Evolutionary conservation across 2,888 invertebrate species (phyloP).

Genomic region (Actias luna): DNA sequence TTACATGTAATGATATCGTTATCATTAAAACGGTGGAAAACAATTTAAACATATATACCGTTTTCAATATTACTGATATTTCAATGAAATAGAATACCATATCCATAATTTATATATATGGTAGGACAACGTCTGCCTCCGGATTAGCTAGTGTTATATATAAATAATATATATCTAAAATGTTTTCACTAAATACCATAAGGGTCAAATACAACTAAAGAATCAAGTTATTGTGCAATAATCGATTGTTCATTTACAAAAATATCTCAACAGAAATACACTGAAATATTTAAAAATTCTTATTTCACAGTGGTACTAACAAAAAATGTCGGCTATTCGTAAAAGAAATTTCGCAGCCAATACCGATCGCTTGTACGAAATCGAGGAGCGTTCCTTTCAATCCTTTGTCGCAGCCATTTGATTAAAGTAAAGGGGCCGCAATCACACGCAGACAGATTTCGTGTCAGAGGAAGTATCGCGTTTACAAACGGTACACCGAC

Average conservation of each 20-base stretch:
- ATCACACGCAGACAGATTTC: constrained; percentile 71
- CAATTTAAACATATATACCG: background rate
- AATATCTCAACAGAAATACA: constrained; percentile 19
- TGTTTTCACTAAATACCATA: no score
- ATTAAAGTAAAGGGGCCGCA: constrained; percentile 79
- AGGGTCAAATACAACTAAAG: background rate
- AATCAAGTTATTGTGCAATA: background rate
- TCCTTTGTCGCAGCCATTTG: constrained; percentile 79
- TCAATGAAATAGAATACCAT: background rate
- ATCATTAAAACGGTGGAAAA: background rate
- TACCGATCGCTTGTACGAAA: constrained; percentile 73
- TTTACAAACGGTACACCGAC: constrained; percentile 77
- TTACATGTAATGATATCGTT: background rate
- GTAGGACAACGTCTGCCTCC: no score
- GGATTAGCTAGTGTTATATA: no score
- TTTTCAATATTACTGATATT: background rate
- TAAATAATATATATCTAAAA: no score
- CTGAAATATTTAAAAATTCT: constrained; percentile 30
- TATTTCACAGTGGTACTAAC: constrained; percentile 44
- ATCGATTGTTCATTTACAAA: constrained; percentile 10
- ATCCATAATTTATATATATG: no score
- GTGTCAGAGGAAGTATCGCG: constrained; percentile 79
- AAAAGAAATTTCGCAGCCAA: constrained; percentile 69
- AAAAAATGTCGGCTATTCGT: constrained; percentile 66
- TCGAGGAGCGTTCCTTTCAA: constrained; percentile 74